Evolutionary conservation across 1,140 invertebrate species (phyloP).

Genomic region (Whitmania pigra): DNA sequence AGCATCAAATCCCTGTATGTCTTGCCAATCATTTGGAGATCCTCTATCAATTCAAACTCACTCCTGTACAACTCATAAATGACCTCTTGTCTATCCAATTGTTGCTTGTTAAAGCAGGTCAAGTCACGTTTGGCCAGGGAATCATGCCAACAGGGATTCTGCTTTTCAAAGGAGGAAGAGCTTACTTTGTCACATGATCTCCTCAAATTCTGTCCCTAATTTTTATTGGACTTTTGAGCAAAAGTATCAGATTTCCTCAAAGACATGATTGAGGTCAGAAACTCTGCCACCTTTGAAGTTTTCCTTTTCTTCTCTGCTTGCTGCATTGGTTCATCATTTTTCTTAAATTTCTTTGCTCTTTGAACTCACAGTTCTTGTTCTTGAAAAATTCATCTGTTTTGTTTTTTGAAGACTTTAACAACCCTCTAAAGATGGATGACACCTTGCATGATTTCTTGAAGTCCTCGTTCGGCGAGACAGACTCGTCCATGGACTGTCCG

Average conservation of each 20-base stretch:
- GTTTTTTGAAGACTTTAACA: neutral
- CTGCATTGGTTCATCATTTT: neutral
- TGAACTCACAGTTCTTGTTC: neutral
- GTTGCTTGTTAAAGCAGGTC: neutral
- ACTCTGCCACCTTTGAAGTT: neutral
- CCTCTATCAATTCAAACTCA: constrained; percentile 47
- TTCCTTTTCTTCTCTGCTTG: neutral
- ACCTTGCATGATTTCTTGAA: neutral
- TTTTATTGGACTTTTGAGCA: too few species aligned
- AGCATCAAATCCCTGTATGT: constrained; percentile 45
- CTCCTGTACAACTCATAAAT: constrained; percentile 49
- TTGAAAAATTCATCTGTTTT: constrained; percentile 8
- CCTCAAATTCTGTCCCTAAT: too few species aligned
- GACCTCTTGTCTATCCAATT: constrained; percentile 27
- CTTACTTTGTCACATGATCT: neutral
- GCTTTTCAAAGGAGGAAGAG: neutral
- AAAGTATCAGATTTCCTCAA: neutral
- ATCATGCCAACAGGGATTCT: neutral
- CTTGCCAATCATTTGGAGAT: constrained; percentile 43
- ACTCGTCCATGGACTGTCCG: too few species aligned
- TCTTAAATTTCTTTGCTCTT: neutral
- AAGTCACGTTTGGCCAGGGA: constrained; percentile 3
- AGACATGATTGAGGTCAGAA: neutral
- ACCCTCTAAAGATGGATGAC: constrained; percentile 1
- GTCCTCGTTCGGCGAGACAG: too few species aligned